A percentile compares a stretch with the other conserved stretches of the same genome.
phyloP scores from a whole-genome alignment of 2,113 vertebrate species.

The Aspidoscelis tigris region DNA sequence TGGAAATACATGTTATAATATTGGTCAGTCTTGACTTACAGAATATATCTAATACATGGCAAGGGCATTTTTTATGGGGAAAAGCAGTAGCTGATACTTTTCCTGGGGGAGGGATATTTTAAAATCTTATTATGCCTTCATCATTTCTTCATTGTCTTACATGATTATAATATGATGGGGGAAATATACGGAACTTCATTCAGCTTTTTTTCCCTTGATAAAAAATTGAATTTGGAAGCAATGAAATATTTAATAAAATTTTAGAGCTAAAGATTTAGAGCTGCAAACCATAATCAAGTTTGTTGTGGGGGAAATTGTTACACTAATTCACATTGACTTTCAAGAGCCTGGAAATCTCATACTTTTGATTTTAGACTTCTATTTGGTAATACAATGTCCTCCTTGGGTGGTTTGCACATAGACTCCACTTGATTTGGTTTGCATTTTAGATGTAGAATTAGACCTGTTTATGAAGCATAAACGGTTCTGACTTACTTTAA shows the following conservation, averaged over 20 bases:
- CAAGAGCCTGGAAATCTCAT: slow-evolving; percentile 26
- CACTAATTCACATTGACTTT: slow-evolving; percentile 33
- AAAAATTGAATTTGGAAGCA: slow-evolving; percentile 15
- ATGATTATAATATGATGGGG: slow-evolving; percentile 6
- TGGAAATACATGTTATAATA: slow-evolving; percentile 34
- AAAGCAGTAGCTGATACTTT: slow-evolving; percentile 7
- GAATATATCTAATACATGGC: slow-evolving; percentile 25
- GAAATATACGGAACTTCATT: not conserved
- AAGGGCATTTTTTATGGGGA: slow-evolving; percentile 20
- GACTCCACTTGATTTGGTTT: not conserved
- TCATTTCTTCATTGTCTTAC: not conserved
- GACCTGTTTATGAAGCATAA: slow-evolving; percentile 39
- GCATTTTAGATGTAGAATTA: slow-evolving; percentile 56
- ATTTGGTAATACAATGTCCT: not conserved
- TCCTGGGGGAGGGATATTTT: not conserved
- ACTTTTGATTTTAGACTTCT: too few species aligned
- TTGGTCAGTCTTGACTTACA: slow-evolving; percentile 32
- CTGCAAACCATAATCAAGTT: slow-evolving; percentile 11
- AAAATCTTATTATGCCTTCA: slow-evolving; percentile 25
- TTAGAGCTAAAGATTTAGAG: not conserved
- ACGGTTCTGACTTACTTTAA: slow-evolving; percentile 11
- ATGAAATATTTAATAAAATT: not conserved
- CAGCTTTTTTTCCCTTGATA: slow-evolving; percentile 31
- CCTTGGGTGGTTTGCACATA: not conserved
- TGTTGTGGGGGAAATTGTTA: not conserved